Percentiles rank a stretch among this genome's conserved stretches.
phyloP scores from a whole-genome alignment of 2,113 vertebrate genomes.

The Oplegnathus fasciatus region DNA sequence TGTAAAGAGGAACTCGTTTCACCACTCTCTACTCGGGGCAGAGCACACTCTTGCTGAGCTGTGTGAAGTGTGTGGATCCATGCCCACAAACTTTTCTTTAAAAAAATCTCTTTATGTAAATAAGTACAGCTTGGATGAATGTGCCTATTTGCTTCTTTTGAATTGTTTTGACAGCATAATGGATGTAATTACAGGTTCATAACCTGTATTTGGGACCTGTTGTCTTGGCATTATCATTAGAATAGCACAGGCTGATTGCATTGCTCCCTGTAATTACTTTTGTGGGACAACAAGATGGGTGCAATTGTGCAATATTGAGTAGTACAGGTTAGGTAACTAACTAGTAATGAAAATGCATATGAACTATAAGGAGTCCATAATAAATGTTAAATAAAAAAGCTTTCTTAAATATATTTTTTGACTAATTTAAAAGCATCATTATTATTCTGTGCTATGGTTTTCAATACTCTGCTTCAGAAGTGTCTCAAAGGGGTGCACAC shows the following conservation, averaged over 20 bases:
- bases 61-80: conserved; percentile 48
- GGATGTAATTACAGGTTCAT: conserved; percentile 54
- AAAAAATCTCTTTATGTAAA: conserved; percentile 1
- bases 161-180: conserved; percentile 59
- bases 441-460: background rate
- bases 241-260: conserved; percentile 45
- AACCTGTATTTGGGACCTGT: conserved; percentile 53
- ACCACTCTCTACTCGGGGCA: conserved; percentile 23
- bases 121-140: conserved; percentile 21
- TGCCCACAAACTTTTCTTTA: background rate
- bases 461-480: background rate
- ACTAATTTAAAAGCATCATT: background rate
- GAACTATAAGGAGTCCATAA: background rate
- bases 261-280: conserved; percentile 60
- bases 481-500: no score
- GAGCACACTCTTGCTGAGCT: conserved; percentile 17
- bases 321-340: background rate
- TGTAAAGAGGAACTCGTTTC: conserved; percentile 71
- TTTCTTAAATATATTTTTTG: background rate
- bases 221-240: conserved; percentile 61
- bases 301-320: conserved; percentile 29
- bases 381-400: background rate
- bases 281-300: conserved; percentile 21
- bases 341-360: background rate
- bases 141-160: conserved; percentile 21